These are phyloP conservation scores for Calephelis perditalis DNA, from an alignment of 2,888 invertebrate species.

Conservation along the genomic window DNA sequence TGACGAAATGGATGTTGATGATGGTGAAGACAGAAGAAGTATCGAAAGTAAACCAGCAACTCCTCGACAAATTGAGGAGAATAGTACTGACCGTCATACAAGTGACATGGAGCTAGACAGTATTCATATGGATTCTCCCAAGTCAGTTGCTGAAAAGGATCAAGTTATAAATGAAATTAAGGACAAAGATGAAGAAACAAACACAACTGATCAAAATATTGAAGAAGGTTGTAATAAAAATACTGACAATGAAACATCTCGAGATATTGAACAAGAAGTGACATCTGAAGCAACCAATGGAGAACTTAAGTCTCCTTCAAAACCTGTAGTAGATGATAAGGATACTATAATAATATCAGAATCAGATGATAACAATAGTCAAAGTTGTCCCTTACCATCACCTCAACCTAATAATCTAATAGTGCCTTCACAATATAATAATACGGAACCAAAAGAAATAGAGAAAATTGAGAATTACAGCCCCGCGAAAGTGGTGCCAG, in stretches of 20 bases:
- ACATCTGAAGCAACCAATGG: conserved; percentile 45
- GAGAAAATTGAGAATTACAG: conserved; percentile 50
- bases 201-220: conserved; percentile 31
- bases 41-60: conserved; percentile 58
- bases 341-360: conserved; percentile 70
- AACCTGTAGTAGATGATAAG: conserved; percentile 56
- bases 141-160: conserved; percentile 60
- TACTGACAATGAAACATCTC: conserved; percentile 35
- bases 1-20: conserved; percentile 83
- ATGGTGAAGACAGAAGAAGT: conserved; percentile 64
- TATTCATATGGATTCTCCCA: conserved; percentile 70
- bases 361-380: conserved; percentile 71
- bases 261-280: conserved; percentile 40
- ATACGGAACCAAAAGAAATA: conserved; percentile 56
- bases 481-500: conserved; percentile 62
- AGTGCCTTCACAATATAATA: conserved; percentile 47
- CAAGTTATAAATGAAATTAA: conserved; percentile 56
- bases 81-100: conserved; percentile 67
- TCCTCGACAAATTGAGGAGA: conserved; percentile 56
- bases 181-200: conserved; percentile 42
- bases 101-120: conserved; percentile 74
- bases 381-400: conserved; percentile 69
- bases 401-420: conserved; percentile 51
- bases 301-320: conserved; percentile 50
- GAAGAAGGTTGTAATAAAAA: conserved; percentile 30